These are phyloP conservation scores for Pomatostomus ruficeps DNA, from an alignment of 2,113 vertebrate species.

Conservation along the genomic window DNA sequence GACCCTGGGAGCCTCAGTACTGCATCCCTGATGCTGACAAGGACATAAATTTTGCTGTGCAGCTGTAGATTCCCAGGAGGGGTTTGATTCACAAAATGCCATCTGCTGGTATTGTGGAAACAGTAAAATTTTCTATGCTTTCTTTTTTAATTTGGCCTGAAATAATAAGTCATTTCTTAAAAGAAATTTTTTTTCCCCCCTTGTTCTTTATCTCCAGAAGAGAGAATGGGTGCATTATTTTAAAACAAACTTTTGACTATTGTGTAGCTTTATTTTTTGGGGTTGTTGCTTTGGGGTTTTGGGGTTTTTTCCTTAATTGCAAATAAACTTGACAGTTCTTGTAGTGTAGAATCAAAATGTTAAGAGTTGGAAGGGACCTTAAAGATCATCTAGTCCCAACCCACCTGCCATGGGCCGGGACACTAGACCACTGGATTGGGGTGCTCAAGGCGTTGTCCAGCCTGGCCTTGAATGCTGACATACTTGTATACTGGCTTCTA, in stretches of 20 bases:
- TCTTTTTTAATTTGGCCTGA: not conserved
- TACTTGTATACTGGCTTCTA: not conserved
- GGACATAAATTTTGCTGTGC: slow-evolving; percentile 43
- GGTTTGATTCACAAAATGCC: slow-evolving; percentile 26
- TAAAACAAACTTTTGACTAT: not conserved
- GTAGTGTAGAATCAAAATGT: not conserved
- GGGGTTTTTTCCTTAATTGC: not conserved
- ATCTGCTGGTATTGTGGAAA: slow-evolving; percentile 48
- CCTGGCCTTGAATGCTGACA: not conserved
- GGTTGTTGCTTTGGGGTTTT: not conserved
- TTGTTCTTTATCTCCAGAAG: not conserved
- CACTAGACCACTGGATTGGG: not conserved
- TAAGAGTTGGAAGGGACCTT: not conserved
- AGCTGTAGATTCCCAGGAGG: slow-evolving; percentile 42
- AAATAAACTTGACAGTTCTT: not conserved
- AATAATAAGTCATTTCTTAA: not conserved
- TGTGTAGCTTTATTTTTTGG: not conserved
- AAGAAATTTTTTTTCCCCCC: not conserved
- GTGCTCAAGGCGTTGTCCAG: not conserved
- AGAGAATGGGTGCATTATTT: not conserved
- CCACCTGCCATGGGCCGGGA: accelerated
- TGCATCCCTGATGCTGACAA: slow-evolving; percentile 33
- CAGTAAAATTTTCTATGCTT: not conserved
- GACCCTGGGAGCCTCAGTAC: slow-evolving; percentile 5
- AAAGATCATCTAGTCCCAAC: not conserved